Percentiles rank a stretch among this genome's conserved stretches.
These are phyloP conservation scores for Gonatopus flavifemur DNA, from an alignment of 1,140 invertebrate genomes.

Conservation along the genomic window DNA sequence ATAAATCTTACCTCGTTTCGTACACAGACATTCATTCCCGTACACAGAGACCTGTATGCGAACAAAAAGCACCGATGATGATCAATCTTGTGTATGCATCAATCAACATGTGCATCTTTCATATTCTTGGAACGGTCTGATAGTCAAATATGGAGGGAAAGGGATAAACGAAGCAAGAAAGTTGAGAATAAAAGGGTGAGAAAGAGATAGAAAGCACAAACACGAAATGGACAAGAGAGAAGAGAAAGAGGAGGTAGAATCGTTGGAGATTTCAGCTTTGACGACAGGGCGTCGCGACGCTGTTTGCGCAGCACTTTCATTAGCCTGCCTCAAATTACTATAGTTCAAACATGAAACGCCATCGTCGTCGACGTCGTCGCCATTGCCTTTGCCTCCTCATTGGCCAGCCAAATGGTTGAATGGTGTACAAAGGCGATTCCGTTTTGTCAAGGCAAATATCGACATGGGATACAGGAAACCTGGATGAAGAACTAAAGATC, in stretches of 20 bases:
- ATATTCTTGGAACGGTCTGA: too few species aligned
- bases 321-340: constrained; percentile 57
- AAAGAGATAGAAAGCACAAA: neutral
- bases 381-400: too few species aligned
- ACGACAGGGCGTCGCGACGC: constrained; percentile 51
- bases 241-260: neutral
- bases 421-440: constrained; percentile 47
- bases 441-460: constrained; percentile 51
- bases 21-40: too few species aligned
- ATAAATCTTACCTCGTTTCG: too few species aligned
- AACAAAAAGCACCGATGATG: too few species aligned
- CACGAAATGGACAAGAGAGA: constrained; percentile 5
- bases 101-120: too few species aligned
- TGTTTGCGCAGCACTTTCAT: constrained; percentile 57
- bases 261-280: constrained; percentile 46
- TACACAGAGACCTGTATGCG: too few species aligned
- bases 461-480: constrained; percentile 32
- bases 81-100: too few species aligned
- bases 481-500: constrained; percentile 12
- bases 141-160: too few species aligned
- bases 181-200: neutral
- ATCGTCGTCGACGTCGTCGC: constrained; percentile 21
- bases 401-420: too few species aligned
- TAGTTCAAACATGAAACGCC: constrained; percentile 51
- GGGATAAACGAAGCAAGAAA: neutral